Percentiles rank a stretch among this genome's conserved stretches.
Conservation (phyloP, 2,888 invertebrate species). For the Temnothorax unifasciatus region DNA sequence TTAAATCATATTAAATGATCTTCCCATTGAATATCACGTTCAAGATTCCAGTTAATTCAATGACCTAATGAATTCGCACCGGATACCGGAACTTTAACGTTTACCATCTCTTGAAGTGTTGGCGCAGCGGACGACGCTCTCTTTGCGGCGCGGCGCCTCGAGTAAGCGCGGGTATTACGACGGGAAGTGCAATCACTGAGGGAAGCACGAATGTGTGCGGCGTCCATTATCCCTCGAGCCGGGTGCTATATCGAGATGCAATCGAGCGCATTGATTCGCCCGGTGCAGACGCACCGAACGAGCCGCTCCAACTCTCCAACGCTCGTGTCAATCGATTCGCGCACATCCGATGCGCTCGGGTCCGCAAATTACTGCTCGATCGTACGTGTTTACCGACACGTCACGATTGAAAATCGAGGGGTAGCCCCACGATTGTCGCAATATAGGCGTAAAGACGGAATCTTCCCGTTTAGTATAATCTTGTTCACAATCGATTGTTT, state of each 20-base stretch:
- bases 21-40: neutral
- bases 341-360: neutral
- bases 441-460: neutral
- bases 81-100: constrained; percentile 8
- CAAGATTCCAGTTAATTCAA: neutral
- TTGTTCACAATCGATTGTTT: neutral
- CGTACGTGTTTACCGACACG: neutral
- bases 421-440: neutral
- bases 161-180: neutral
- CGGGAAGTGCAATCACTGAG: constrained; percentile 21
- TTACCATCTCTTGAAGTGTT: neutral
- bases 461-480: neutral
- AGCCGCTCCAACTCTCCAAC: neutral
- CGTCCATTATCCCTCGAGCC: constrained; percentile 31
- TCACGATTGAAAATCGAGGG: neutral
- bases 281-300: constrained; percentile 18
- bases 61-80: constrained; percentile 1
- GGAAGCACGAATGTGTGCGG: constrained; percentile 19
- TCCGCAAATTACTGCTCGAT: constrained; percentile 17
- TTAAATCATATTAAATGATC: constrained; percentile 8
- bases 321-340: constrained; percentile 16
- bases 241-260: constrained; percentile 46
- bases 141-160: neutral
- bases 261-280: constrained; percentile 66
- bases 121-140: neutral